Percentiles rank a stretch among this genome's conserved stretches.
Evolutionary conservation across 2,113 vertebrate species (phyloP).

Genomic region (Nestor notabilis): DNA sequence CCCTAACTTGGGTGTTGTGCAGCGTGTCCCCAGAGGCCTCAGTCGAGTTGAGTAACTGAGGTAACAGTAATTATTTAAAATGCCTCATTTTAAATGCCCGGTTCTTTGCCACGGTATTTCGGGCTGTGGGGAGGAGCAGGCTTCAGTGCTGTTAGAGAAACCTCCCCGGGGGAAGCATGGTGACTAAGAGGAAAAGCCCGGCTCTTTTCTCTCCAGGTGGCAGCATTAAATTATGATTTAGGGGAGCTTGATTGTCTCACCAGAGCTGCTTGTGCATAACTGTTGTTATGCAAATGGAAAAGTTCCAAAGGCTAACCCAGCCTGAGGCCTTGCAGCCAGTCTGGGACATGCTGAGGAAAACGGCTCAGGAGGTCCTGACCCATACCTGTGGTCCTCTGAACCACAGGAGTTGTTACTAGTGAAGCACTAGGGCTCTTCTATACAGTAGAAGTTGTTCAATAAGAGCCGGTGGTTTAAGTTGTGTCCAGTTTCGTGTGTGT

Average conservation of each 20-base stretch:
- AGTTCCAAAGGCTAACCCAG: neutral
- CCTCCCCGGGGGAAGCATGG: neutral
- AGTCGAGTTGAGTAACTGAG: neutral
- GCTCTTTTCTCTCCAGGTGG: neutral
- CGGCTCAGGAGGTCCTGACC: neutral
- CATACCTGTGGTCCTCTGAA: neutral
- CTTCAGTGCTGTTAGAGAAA: neutral
- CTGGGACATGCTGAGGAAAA: neutral
- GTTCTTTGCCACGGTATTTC: neutral
- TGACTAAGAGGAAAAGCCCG: constrained; percentile 23
- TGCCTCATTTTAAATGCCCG: neutral
- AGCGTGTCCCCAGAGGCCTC: neutral
- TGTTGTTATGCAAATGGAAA: constrained; percentile 7
- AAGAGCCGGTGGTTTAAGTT: neutral
- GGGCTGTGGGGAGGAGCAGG: neutral
- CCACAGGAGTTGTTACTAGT: neutral
- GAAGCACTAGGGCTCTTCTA: neutral
- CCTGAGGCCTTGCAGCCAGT: neutral
- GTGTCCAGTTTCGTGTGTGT: neutral
- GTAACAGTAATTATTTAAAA: neutral
- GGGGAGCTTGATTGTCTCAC: neutral
- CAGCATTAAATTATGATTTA: neutral
- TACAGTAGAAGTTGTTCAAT: neutral
- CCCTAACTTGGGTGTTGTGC: neutral
- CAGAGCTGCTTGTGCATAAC: neutral